These are phyloP conservation scores for Drosophila sproati DNA, from an alignment of 1,140 invertebrate species.

Conservation along the genomic window DNA sequence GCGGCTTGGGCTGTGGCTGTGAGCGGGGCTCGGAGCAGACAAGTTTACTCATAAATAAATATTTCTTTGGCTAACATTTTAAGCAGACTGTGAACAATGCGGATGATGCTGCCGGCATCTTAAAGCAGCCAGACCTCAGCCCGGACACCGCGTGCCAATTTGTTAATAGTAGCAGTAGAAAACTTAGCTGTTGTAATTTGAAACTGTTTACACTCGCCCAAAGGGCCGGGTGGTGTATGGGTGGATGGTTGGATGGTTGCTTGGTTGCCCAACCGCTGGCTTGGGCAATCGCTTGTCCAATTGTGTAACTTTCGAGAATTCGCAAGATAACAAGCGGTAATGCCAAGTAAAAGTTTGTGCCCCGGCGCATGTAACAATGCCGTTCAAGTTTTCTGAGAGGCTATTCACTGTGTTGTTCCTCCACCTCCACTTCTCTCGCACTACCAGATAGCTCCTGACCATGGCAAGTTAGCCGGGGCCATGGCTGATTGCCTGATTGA, in stretches of 20 bases:
- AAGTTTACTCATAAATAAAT: conserved; percentile 81
- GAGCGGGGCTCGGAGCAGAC: background rate
- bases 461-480: conserved; percentile 27
- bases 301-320: conserved; percentile 72
- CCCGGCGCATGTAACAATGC: conserved; percentile 41
- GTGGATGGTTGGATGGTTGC: background rate
- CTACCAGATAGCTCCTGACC: background rate
- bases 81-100: conserved; percentile 54
- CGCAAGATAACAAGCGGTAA: conserved; percentile 59
- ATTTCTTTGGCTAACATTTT: conserved; percentile 69
- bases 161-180: conserved; percentile 75
- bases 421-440: background rate
- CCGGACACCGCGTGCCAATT: conserved; percentile 68
- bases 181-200: conserved; percentile 68
- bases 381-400: conserved; percentile 29
- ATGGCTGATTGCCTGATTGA: conserved; percentile 75
- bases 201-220: conserved; percentile 71
- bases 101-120: conserved; percentile 6
- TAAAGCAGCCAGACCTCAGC: conserved; percentile 1
- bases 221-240: conserved; percentile 17
- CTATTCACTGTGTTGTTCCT: background rate
- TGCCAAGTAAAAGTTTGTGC: conserved; percentile 53
- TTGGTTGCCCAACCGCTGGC: background rate
- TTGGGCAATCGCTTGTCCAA: conserved; percentile 50
- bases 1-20: too few relatives aligned